Evolutionary conservation across 2,797 vertebrate species (phyloP), one percentile per base, ranked within the genome.

Genomic region (Parotocinclus haroldoi): DNA sequence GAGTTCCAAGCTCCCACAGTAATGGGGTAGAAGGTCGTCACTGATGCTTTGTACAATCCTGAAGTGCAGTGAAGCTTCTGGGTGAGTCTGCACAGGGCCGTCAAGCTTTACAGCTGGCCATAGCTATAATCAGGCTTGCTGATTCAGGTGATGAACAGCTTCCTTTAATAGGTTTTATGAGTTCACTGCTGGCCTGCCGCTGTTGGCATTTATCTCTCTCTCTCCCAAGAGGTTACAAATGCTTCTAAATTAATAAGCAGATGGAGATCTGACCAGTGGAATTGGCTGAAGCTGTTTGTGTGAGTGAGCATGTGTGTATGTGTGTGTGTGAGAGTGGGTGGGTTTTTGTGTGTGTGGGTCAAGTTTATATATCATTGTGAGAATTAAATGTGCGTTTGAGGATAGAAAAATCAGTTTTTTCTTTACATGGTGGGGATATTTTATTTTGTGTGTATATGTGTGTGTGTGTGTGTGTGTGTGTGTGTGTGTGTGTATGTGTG

Each of bases 211-310:
- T 89, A 90, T 89, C 85, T 83, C 78, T 82, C 81, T 78, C 76
- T 82, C 84, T 87, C 88, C 58, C 71, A 81, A 86, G 87, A 87
- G 82, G 77, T 78, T 50, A 81, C 83, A 89, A 90, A 90, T 87
- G 78, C 86, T 87, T 86, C 86, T 86, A 88, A 91, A 91, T 91
- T 88, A 91, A 90, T 90, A 89, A 89, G 85, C 82, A 87, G 81
- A 80, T 79, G 70, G 82, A 81, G 82, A 71, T 79, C 76, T 78
- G 74, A 73, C 74, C 73, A 67, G 70, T 71, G 53, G 72, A 71
- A 56, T 11, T 50, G 66, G 68, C 42, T 9, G 58, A 68, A 64
- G 40, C 60, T 9, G 27, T 52, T 55, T 62, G 82, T 79, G 49
- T 59, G 68, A 40, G 45, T 57, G 79, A 72, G 76, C 76, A 75